These are phyloP conservation scores for Microtus richardsoni DNA, from an alignment of 2,113 vertebrate species.

Conservation along the genomic window DNA sequence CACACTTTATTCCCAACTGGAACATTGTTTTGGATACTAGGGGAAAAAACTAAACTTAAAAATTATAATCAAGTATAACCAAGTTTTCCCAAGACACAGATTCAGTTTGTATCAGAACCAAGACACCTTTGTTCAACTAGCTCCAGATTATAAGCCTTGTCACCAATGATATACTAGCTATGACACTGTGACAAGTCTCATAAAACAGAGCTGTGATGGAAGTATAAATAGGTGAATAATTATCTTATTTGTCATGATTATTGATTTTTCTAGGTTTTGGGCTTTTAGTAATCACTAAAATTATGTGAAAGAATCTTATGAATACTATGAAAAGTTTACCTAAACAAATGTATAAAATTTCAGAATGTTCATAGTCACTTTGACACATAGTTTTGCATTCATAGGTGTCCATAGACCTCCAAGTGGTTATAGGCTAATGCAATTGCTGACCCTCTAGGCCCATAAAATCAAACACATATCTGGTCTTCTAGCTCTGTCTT, in stretches of 20 bases:
- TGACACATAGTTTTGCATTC: not conserved
- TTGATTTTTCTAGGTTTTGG: conserved; percentile 24
- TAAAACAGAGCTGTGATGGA: not conserved
- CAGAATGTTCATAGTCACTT: not conserved
- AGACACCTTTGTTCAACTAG: not conserved
- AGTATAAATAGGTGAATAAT: not conserved
- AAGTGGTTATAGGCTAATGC: not conserved
- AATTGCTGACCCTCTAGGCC: not conserved
- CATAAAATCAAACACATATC: not conserved
- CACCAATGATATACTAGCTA: not conserved
- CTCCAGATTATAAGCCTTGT: not conserved
- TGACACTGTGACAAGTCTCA: not conserved
- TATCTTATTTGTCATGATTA: conserved; percentile 41
- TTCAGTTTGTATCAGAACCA: not conserved
- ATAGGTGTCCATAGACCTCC: not conserved
- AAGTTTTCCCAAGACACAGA: not conserved
- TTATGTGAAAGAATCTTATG: not conserved
- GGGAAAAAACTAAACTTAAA: not conserved
- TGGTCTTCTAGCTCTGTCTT: not conserved
- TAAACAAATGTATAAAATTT: conserved; percentile 15
- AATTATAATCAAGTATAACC: not conserved
- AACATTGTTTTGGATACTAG: not conserved
- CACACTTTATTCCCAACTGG: not conserved
- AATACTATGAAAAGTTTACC: not conserved
- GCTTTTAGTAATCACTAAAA: conserved; percentile 2